Evolutionary conservation across 2,888 invertebrate genomes (phyloP).

Genomic region (Pinctada fucata): DNA sequence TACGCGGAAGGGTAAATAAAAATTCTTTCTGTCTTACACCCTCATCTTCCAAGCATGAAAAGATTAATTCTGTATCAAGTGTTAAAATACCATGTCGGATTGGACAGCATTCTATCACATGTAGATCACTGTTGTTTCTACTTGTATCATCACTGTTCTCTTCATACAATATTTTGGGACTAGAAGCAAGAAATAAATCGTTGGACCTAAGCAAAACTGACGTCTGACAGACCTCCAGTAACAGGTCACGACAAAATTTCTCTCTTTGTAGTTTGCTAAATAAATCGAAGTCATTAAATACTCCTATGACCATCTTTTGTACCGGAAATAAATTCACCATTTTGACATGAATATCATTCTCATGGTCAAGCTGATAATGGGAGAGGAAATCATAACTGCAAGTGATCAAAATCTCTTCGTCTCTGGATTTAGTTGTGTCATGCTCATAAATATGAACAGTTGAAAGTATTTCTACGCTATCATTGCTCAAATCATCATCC

Average conservation of each 20-base stretch:
- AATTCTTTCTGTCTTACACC: conserved; percentile 13
- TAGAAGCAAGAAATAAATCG: conserved; percentile 66
- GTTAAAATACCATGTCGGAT: conserved; percentile 63
- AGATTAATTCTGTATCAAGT: conserved; percentile 61
- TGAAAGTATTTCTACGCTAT: not conserved
- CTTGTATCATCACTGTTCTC: conserved; percentile 47
- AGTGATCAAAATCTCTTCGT: conserved; percentile 32
- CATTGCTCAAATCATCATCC: not conserved
- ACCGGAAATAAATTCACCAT: conserved; percentile 57
- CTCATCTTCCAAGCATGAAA: conserved; percentile 54
- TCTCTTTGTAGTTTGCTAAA: conserved; percentile 63
- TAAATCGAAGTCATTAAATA: conserved; percentile 53
- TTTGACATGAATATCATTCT: conserved; percentile 53
- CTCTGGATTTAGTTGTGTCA: not conserved
- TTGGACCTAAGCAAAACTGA: conserved; percentile 60
- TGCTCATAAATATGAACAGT: not conserved
- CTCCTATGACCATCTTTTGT: conserved; percentile 61
- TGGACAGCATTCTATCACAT: conserved; percentile 65
- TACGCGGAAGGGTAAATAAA: conserved; percentile 19
- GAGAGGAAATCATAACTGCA: conserved; percentile 55
- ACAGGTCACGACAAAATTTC: conserved; percentile 61
- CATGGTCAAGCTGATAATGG: conserved; percentile 60
- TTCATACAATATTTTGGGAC: conserved; percentile 47
- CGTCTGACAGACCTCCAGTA: conserved; percentile 57
- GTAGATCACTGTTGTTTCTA: conserved; percentile 58